A percentile compares a stretch with the other conserved stretches of the same genome.
Conservation (phyloP, 2,888 invertebrate species). For the Calliphora vomitoria region DNA sequence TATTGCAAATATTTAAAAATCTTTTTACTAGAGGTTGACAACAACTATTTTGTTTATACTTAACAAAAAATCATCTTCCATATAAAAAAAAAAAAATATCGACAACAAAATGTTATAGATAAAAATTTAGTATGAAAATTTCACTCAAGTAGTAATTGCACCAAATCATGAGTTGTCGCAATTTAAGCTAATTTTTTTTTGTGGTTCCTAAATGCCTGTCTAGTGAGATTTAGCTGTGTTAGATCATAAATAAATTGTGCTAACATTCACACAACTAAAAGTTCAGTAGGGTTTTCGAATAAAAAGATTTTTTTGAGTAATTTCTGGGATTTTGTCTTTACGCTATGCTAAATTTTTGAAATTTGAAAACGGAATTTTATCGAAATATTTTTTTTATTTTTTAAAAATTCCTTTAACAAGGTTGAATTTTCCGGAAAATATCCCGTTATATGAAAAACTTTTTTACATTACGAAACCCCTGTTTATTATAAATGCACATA, state of each 20-base stretch:
- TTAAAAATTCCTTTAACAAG: no score
- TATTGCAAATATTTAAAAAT: no score
- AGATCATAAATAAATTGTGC: constrained; percentile 15
- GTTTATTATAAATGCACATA: no score
- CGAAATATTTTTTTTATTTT: no score
- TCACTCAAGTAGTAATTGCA: constrained; percentile 6
- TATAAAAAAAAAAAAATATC: background rate
- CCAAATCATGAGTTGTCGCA: constrained; percentile 16
- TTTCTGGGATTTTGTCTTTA: background rate
- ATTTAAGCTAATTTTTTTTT: background rate
- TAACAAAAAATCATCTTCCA: no score
- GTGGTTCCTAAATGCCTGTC: background rate
- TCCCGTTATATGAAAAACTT: no score
- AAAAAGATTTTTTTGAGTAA: background rate
- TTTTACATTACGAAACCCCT: no score
- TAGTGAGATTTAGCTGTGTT: constrained; percentile 18
- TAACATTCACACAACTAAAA: background rate
- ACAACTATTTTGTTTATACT: no score
- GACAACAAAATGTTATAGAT: background rate
- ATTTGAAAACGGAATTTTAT: no score
- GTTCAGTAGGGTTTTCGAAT: background rate
- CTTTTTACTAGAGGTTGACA: no score
- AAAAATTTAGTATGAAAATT: background rate
- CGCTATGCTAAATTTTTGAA: no score
- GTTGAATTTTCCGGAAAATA: no score